These are phyloP conservation scores for Linnaemya vulpina DNA, from an alignment of 2,888 invertebrate genomes.

Conservation along the genomic window DNA sequence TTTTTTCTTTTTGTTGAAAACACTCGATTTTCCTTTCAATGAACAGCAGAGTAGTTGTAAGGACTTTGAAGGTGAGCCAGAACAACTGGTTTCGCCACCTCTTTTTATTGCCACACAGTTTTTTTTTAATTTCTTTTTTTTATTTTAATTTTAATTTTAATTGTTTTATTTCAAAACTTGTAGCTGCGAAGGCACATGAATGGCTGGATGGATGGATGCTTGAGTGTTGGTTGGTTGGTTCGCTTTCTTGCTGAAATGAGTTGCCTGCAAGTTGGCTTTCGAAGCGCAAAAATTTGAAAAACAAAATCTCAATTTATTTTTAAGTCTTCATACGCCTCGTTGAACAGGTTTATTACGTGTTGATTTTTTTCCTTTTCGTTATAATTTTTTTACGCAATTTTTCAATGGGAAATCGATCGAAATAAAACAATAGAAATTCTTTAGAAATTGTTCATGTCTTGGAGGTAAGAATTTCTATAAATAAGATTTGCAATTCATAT, in stretches of 20 bases:
- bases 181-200: not conserved
- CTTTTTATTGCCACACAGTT: constrained; percentile 33
- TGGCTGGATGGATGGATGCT: not conserved
- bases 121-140: constrained; percentile 43
- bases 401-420: not conserved
- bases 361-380: too few relatives aligned
- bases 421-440: not conserved
- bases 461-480: not conserved
- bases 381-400: constrained; percentile 2
- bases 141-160: constrained; percentile 46
- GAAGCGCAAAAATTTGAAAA: constrained; percentile 47
- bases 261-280: constrained; percentile 39
- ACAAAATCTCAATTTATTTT: constrained; percentile 45
- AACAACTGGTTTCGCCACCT: constrained; percentile 73
- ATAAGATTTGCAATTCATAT: too few relatives aligned
- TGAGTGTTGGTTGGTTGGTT: not conserved
- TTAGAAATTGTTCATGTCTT: not conserved
- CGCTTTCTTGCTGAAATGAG: not conserved
- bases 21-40: constrained; percentile 28
- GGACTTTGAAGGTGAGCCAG: constrained; percentile 75
- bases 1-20: not conserved
- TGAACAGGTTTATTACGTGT: constrained; percentile 34
- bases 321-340: constrained; percentile 36
- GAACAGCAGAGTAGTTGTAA: constrained; percentile 54
- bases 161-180: constrained; percentile 37